phyloP scores from a whole-genome alignment of 2,888 invertebrate species.

The Oscheius onirici region DNA sequence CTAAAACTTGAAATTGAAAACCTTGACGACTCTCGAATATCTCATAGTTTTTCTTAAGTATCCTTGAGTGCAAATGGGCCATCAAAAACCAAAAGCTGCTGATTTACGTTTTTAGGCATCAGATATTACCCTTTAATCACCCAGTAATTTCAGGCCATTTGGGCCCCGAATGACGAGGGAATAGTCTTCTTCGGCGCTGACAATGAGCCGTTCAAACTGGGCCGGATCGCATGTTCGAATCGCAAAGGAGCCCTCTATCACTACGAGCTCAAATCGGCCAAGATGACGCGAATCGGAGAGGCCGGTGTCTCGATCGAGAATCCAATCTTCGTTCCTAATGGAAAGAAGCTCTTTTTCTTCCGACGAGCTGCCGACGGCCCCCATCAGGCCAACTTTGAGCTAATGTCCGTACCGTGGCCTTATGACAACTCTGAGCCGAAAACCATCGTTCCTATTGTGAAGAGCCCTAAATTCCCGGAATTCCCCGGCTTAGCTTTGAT shows the following conservation, averaged over 20 bases:
- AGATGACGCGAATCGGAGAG: slow-evolving; percentile 43
- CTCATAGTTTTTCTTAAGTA: too few species aligned
- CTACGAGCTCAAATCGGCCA: slow-evolving; percentile 57
- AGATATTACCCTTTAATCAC: too few species aligned
- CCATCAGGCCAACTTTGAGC: slow-evolving; percentile 56
- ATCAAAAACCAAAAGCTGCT: too few species aligned
- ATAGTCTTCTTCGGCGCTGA: slow-evolving; percentile 68
- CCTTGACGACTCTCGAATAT: too few species aligned
- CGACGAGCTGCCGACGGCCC: slow-evolving; percentile 62
- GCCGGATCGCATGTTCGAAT: slow-evolving; percentile 66
- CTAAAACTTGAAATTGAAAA: too few species aligned
- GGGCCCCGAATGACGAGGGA: slow-evolving; percentile 67
- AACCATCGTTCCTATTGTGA: slow-evolving; percentile 52
- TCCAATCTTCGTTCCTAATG: slow-evolving; percentile 59
- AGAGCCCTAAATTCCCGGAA: slow-evolving; percentile 29
- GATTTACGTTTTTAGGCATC: too few species aligned
- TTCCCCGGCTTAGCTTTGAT: slow-evolving; percentile 40
- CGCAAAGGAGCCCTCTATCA: slow-evolving; percentile 61
- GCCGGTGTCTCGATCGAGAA: slow-evolving; percentile 43
- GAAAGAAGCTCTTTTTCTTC: slow-evolving; percentile 50
- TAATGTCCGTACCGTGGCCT: slow-evolving; percentile 55
- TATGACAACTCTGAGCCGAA: slow-evolving; percentile 31
- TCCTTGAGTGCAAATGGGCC: too few species aligned
- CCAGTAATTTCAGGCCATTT: slow-evolving; percentile 53
- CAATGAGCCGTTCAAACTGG: slow-evolving; percentile 58